Base-by-base conservation (phyloP, 2,888 invertebrate species). In the Chrysomela aeneicollis region DNA sequence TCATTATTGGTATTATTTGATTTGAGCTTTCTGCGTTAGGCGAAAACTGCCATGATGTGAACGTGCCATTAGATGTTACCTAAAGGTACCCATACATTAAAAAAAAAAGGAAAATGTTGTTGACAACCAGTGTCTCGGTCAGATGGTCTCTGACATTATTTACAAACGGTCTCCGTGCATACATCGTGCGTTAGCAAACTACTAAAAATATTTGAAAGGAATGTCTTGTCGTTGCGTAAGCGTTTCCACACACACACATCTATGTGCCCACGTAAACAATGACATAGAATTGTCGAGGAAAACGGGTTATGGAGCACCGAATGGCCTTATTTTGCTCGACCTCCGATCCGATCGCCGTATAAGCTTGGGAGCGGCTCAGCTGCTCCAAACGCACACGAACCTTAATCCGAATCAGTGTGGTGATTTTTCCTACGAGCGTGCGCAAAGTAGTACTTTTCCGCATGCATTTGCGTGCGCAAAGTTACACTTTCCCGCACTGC, bases 291-390 rank as follows among this genome's bases (percentile, higher is more conserved):
- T 73, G 77, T 77, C 81, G 81, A 81, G 81, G 81, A 81, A 81
- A 81, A 80, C 81, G 78, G 80, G 80, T 81, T 80, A 78, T 66
- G 63, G 72, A 76, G 75, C 77, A 73, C 74, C 71, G 69, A 72
- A 71, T 81, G 81, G 81, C 81, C 81, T 81, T 81, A 81, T 80
- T 80, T 78, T 76, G 74, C 74, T 75, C 77, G 80, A 80, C 80
- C 80, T 80, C 79, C 80, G 78, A 78, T 79, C 76, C 76, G 77
- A 79, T 80, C 79, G 74, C 76, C 75, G 71, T 67, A 72, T 66
- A 64, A 59, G 51, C 47, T 15, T 42, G 52, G 65, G 57, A 18
- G 47, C 12, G 59, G 9, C 32, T 50, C 55, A 63, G 67, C 65
- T 69, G 69, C 65, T 67, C 69, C n/a, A 42, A 42, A 4, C 12